Conservation (phyloP, 2,888 invertebrate genomes). For the Hipparchia sbordonii region DNA sequence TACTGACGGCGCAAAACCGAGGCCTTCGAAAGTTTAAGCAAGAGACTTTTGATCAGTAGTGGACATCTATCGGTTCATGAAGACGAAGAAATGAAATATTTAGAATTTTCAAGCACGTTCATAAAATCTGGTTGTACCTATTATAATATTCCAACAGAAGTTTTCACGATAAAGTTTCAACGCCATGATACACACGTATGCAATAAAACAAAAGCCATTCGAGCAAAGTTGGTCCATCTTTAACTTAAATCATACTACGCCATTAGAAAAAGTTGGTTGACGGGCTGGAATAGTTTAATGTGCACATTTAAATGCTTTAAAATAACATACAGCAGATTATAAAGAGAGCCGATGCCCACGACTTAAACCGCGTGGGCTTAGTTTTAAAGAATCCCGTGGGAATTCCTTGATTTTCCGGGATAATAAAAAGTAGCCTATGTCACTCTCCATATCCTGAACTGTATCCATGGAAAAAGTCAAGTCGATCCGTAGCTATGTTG, state of each 20-base stretch:
- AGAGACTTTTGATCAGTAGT: too few relatives aligned
- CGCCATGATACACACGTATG: constrained; percentile 17
- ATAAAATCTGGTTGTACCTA: neutral
- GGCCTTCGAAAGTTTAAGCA: too few relatives aligned
- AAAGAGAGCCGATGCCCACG: neutral
- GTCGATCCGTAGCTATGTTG: too few relatives aligned
- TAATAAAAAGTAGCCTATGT: too few relatives aligned
- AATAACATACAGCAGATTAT: neutral
- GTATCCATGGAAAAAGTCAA: too few relatives aligned
- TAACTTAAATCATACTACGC: constrained; percentile 24
- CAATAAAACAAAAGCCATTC: constrained; percentile 29
- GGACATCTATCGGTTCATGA: neutral
- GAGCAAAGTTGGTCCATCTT: constrained; percentile 22
- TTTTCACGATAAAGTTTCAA: constrained; percentile 16
- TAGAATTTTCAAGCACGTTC: too few relatives aligned
- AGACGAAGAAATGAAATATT: neutral
- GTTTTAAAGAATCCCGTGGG: too few relatives aligned
- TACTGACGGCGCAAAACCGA: too few relatives aligned
- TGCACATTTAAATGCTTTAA: constrained; percentile 6
- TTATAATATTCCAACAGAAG: neutral
- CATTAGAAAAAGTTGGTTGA: constrained; percentile 12
- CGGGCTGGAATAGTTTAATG: constrained; percentile 7
- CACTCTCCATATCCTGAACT: too few relatives aligned
- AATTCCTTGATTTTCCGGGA: too few relatives aligned
- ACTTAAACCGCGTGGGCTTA: too few relatives aligned